Conservation (phyloP, 2,113 vertebrate genomes). For the Rhadina sibilatrix region DNA sequence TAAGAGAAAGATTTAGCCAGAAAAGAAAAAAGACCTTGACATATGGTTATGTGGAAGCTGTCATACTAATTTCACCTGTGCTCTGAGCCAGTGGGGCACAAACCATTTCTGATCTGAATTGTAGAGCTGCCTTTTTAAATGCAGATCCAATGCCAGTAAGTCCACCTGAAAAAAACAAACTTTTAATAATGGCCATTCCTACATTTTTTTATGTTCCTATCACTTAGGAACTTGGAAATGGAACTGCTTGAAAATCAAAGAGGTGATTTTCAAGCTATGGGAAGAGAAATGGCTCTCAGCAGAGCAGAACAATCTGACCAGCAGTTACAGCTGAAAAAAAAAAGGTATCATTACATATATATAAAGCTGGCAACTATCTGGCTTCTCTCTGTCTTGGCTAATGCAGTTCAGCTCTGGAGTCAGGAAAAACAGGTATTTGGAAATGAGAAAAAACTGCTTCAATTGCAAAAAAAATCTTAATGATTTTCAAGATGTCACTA, state of each 20-base stretch:
- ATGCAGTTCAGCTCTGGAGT: neutral
- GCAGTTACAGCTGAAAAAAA: neutral
- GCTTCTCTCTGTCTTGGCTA: neutral
- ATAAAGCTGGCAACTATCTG: neutral
- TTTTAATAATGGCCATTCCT: neutral
- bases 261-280: neutral
- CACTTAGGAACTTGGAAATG: neutral
- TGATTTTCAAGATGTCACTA: neutral
- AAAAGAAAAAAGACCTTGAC: neutral
- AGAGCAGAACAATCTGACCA: neutral
- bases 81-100: neutral
- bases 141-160: neutral
- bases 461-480: neutral
- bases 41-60: neutral
- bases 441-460: neutral
- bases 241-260: neutral
- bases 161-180: neutral
- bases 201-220: neutral
- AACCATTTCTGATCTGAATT: neutral
- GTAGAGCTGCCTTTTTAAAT: neutral
- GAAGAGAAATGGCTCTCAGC: neutral
- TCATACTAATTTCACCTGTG: neutral
- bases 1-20: neutral
- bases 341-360: neutral
- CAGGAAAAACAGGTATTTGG: neutral